Evolutionary conservation across 1,140 invertebrate species (phyloP).

Genomic region (Araneus ventricosus): DNA sequence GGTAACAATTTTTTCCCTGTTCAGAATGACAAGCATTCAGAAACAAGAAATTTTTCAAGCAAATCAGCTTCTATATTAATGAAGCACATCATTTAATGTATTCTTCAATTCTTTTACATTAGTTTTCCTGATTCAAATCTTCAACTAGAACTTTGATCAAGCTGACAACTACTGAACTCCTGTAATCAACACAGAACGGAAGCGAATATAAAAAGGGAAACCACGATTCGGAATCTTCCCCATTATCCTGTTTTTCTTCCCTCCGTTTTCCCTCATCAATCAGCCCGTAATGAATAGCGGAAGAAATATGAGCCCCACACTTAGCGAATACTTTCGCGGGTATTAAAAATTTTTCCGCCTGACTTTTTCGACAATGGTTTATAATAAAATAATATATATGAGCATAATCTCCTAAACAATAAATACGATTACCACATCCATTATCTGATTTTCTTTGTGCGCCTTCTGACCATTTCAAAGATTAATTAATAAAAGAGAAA

Average conservation of each 20-base stretch:
- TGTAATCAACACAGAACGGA: not conserved
- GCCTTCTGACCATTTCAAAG: too few species aligned
- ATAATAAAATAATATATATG: not conserved
- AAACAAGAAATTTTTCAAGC: too few species aligned
- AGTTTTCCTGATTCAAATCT: too few species aligned
- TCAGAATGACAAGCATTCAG: too few species aligned
- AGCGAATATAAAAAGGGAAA: not conserved
- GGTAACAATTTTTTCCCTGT: too few species aligned
- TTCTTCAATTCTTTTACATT: too few species aligned
- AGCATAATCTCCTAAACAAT: not conserved
- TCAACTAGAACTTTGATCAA: not conserved
- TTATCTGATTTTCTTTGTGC: not conserved
- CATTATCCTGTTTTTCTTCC: not conserved
- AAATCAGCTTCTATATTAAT: too few species aligned
- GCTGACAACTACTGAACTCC: not conserved
- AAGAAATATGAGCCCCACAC: conserved; percentile 3
- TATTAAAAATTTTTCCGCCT: not conserved
- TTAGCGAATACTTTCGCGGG: not conserved
- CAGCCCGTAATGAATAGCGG: not conserved
- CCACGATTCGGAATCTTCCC: not conserved
- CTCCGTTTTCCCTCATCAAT: not conserved
- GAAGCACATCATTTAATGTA: too few species aligned
- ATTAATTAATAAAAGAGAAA: too few species aligned
- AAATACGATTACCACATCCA: not conserved
- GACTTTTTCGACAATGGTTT: not conserved